phyloP scores from a whole-genome alignment of 2,113 vertebrate species.

The Origma solitaria region DNA sequence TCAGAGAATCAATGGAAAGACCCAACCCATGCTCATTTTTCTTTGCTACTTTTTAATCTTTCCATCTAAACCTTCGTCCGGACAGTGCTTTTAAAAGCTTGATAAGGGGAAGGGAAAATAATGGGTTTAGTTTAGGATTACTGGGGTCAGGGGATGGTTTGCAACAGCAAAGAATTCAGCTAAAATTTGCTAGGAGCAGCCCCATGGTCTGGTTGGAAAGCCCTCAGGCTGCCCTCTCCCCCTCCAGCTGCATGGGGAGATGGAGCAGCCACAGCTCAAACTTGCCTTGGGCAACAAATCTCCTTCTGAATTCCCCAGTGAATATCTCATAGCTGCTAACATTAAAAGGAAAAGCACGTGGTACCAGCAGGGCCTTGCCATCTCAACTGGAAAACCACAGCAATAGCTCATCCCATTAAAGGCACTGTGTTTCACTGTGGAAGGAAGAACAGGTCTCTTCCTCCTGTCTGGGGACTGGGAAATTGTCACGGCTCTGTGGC shows the following conservation, averaged over 20 bases:
- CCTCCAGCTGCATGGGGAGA: rapidly evolving
- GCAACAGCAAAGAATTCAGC: not conserved
- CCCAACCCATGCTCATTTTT: not conserved
- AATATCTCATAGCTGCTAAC: not conserved
- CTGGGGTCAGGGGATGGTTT: not conserved
- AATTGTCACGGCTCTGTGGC: not conserved
- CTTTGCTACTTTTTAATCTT: not conserved
- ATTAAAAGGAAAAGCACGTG: not conserved
- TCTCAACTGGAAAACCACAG: not conserved
- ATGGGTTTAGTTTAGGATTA: not conserved
- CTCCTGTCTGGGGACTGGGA: not conserved
- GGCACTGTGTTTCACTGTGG: rapidly evolving
- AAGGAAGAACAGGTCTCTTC: not conserved
- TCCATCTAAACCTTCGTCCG: not conserved
- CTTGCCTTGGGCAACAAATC: not conserved
- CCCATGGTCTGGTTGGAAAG: rapidly evolving
- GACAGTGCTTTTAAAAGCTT: not conserved
- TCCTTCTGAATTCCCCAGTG: rapidly evolving
- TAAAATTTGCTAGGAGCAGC: not conserved
- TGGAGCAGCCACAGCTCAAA: rapidly evolving
- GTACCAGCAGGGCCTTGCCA: not conserved
- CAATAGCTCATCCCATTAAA: not conserved
- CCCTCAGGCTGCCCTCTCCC: not conserved
- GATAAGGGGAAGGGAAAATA: not conserved
- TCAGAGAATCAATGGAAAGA: not conserved